Conservation (phyloP, 2,113 vertebrate species). For the Alethe diademata region DNA sequence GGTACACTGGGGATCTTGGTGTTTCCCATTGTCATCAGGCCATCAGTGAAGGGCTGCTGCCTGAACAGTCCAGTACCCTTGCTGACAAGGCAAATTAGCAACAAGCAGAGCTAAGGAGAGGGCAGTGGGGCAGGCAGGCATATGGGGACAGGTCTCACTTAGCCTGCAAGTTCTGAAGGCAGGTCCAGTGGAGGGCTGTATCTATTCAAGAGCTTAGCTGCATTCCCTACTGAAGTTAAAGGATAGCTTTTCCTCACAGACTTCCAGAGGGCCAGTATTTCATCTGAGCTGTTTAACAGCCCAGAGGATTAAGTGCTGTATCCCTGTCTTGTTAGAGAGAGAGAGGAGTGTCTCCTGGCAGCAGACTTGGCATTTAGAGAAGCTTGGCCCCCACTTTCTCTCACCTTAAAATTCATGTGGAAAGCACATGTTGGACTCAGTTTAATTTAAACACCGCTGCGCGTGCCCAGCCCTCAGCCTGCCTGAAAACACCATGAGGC, state of each 20-base stretch:
- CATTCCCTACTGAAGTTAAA: neutral
- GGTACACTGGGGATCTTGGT: accelerated
- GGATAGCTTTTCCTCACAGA: neutral
- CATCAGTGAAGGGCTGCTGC: neutral
- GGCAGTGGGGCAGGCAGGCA: accelerated
- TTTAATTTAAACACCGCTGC: neutral
- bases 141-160: accelerated
- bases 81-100: neutral
- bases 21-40: neutral
- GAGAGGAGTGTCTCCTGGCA: neutral
- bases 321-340: neutral
- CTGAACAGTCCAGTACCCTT: neutral
- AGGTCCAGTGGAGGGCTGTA: neutral
- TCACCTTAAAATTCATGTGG: neutral
- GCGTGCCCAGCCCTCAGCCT: neutral
- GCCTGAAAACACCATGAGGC: neutral
- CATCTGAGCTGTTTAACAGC: neutral
- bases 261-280: neutral
- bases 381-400: neutral
- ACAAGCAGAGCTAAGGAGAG: neutral
- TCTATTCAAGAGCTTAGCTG: neutral
- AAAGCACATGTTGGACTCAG: neutral
- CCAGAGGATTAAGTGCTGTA: neutral
- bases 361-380: neutral
- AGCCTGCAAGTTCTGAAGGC: neutral